phyloP scores from a whole-genome alignment of 2,797 vertebrate genomes.

The Molossus alvarezi region DNA sequence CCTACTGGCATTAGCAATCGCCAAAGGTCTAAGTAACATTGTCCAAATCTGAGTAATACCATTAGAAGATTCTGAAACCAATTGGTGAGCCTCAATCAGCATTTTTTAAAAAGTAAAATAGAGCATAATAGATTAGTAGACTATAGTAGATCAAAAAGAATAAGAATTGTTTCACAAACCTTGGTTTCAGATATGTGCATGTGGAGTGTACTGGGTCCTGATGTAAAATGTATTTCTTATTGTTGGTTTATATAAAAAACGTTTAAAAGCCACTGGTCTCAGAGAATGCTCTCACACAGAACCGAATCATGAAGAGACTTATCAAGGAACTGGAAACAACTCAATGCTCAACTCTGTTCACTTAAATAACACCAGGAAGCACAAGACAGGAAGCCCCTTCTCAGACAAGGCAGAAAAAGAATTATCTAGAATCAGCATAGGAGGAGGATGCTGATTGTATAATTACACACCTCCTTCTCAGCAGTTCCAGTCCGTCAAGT shows the following conservation, averaged over 20 bases:
- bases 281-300: conserved; percentile 12
- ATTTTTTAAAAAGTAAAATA: neutral
- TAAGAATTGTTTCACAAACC: conserved; percentile 2
- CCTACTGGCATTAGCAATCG: neutral
- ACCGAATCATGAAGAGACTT: neutral
- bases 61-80: conserved; percentile 62
- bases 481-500: conserved; percentile 84
- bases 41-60: conserved; percentile 29
- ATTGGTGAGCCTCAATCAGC: neutral
- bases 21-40: conserved; percentile 4
- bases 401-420: conserved; percentile 65
- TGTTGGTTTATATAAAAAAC: conserved; percentile 19
- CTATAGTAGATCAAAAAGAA: conserved; percentile 26
- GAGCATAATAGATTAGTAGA: neutral
- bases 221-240: conserved; percentile 42
- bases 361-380: conserved; percentile 68
- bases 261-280: conserved; percentile 13
- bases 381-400: conserved; percentile 75
- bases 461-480: conserved; percentile 83
- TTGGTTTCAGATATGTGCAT: neutral
- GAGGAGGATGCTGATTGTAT: conserved; percentile 81
- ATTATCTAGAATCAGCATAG: conserved; percentile 77
- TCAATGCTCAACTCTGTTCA: conserved; percentile 8
- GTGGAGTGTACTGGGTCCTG: neutral
- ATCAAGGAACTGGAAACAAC: neutral